Conservation (phyloP, 2,888 invertebrate genomes). For the Metellina segmentata region DNA sequence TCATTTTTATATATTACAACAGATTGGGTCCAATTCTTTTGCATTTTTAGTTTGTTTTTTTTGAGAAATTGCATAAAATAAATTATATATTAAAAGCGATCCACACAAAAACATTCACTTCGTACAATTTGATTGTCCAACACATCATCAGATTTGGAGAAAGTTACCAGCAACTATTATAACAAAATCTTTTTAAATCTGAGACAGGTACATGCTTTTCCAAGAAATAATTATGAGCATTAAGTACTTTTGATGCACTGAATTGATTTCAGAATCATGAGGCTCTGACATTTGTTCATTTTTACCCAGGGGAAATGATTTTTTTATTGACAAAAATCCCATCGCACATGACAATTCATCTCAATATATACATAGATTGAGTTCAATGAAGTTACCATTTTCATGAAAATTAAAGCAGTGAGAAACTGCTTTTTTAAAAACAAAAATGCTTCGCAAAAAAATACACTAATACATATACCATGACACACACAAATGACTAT, state of each 20-base stretch:
- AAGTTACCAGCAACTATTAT: background rate
- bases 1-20: background rate
- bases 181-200: background rate
- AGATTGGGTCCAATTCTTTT: constrained; percentile 1
- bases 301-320: background rate
- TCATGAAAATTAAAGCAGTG: background rate
- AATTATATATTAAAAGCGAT: constrained; percentile 33
- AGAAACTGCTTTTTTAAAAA: background rate
- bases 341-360: background rate
- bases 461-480: background rate
- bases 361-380: background rate
- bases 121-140: constrained; percentile 55
- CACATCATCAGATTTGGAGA: background rate
- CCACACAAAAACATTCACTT: constrained; percentile 18
- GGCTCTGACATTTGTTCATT: background rate
- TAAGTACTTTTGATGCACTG: background rate
- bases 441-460: background rate
- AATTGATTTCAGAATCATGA: background rate
- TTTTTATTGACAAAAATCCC: background rate
- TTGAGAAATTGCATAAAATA: constrained; percentile 17
- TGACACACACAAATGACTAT: background rate
- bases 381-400: background rate
- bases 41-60: background rate
- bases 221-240: background rate
- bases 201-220: no score